Evolutionary conservation across 2,888 invertebrate species (phyloP), one percentile per base, ranked within the genome.

Genomic region (Eurois occulta): DNA sequence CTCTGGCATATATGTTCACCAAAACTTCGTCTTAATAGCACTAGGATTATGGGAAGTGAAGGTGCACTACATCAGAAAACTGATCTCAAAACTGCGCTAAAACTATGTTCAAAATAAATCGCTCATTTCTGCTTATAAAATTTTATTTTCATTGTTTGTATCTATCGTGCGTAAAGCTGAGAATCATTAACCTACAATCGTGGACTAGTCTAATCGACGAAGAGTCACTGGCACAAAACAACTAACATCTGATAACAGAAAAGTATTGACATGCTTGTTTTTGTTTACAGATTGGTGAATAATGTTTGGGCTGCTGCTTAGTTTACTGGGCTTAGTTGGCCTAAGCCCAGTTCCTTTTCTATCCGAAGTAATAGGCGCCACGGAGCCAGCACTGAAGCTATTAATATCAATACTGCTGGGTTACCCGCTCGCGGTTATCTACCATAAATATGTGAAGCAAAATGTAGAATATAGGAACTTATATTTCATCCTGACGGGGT

Each of bases 401-500:
- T 91, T 98, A 0, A 88, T 97, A 55, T 97, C 98, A 0, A 97
- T 98, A 80, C 83, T 98, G 32, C 94, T 97, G 88, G 97, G 97
- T 94, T 97, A 97, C 90, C 95, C 95, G 1, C 76, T 94, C 48
- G 96, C 95, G 2, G 83, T 94, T 13, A 43, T 95, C 0, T 96
- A 95, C 52, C 93, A 95, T 71, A 91, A 94, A 72, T 88, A 91
- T 86, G 84, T 95, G 1, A 91, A 89, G 78, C 77, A 92, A 70
- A 72, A 93, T 79, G 85, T 86, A 2, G 70, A 86, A 18, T 91
- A 97, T 52, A 98, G 99, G 92, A 98, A 99, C 92, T 72, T 98
- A 18, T 99, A 97, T 94, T 98, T 99, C 92, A 97, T 98, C 13
- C 38, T 96, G 0, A 97, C 97, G 82, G 99, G 99, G 24, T 91